Percentiles rank a stretch among this genome's conserved stretches.
Conservation (phyloP, 2,888 invertebrate species). For the Lagria hirta region DNA sequence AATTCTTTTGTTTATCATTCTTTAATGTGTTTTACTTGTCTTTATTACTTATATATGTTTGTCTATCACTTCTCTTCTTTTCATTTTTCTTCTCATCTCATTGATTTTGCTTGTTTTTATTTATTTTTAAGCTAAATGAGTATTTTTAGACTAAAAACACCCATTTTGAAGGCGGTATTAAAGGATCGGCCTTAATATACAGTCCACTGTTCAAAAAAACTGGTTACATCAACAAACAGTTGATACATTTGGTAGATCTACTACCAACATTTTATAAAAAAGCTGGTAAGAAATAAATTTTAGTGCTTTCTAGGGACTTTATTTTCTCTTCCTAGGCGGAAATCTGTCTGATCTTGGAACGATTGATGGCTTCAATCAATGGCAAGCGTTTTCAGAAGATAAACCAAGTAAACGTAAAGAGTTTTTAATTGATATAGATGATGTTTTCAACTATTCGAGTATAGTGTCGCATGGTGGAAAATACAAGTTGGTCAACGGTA, state of each 20-base stretch:
- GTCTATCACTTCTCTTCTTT: too few species aligned
- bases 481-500: constrained; percentile 48
- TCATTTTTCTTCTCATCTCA: too few species aligned
- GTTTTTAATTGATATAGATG: constrained; percentile 48
- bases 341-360: constrained; percentile 37
- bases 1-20: too few species aligned
- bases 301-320: neutral
- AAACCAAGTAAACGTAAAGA: constrained; percentile 26
- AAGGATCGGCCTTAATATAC: constrained; percentile 77
- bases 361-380: constrained; percentile 51
- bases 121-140: constrained; percentile 3
- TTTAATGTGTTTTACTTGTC: too few species aligned
- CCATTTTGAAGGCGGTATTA: constrained; percentile 82
- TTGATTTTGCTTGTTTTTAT: too few species aligned
- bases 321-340: constrained; percentile 48
- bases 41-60: too few species aligned
- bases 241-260: constrained; percentile 83
- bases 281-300: constrained; percentile 36
- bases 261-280: constrained; percentile 60
- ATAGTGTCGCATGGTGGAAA: constrained; percentile 41
- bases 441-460: constrained; percentile 48
- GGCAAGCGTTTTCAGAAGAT: constrained; percentile 42
- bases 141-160: constrained; percentile 66
- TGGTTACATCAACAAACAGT: constrained; percentile 61
- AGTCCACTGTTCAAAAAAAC: constrained; percentile 60